Evolutionary conservation across 2,888 invertebrate genomes (phyloP), one percentile per base, ranked within the genome.

Genomic region (Gymnosoma rotundatum): DNA sequence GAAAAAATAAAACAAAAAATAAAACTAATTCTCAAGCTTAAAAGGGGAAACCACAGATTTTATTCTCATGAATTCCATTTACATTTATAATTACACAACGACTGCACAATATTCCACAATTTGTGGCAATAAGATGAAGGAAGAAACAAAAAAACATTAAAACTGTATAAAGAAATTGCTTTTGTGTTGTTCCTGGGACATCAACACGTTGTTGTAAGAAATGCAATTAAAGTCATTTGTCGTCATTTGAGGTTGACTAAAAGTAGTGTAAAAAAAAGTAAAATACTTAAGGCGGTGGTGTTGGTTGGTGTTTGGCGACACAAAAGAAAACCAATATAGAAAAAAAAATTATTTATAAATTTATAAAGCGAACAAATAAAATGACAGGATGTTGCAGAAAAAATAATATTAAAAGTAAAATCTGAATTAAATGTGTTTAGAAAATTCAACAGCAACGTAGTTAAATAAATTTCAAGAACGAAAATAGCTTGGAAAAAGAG

Each of bases 191-290:
- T 74, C 58, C 79, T 66, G 73, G 38, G 50, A 64, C 52, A 66
- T 60, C 73, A 64, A 60, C 78, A 52, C 60, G 73, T 73, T 78
- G 66, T 80, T 78, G 72, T 72, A 83, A 83, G 69, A 82, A 76
- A 82, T 82, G 84, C 78, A 84, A 84, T 86, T 82, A 86, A 86
- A 84, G 73, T 78, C 79, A 82, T 82, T 84, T 86, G 86, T 79
- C 82, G 82, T 80, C 83, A 80, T 83, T 83, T 83, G 76, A 80
- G 83, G 83, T 76, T 80, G 66, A 61, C 69, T 63, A 50, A 56
- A 61, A 73, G 76, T 50, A 45, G 32, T 60, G 66, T 60, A 79
- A 70, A 67, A 25, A 67, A 60, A 32, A 32, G 25, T 32, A 32
- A 78, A 56, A 63, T 76, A 48, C 80, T 76, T 61, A 25, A 83